Base-by-base conservation (phyloP, 2,113 vertebrate genomes). In the human region DNA sequence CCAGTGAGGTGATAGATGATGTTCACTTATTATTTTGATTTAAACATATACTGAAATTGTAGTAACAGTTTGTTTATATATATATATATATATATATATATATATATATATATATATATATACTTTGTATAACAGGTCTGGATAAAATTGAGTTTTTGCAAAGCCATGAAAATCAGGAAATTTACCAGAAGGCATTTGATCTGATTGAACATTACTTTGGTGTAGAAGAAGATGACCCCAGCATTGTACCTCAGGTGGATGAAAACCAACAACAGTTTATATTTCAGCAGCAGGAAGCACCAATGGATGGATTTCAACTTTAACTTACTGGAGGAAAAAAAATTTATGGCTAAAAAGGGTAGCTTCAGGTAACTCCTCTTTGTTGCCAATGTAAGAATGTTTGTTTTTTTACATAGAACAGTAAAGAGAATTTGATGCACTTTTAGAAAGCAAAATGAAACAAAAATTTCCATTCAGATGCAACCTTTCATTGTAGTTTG, bases 91-190 rank as follows among this genome's bases (percentile, higher is more conserved):
- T 76, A 45, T 76, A 35, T 93, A 87, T 87, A 96, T 83, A 23
- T 95, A 6, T 87, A 3, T 76, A 38, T 38, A 38, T 38, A 45
- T 95, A 6, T 87, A 3, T 76, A 45, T 76, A 35, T 93, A 87
- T 87, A 96, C 0, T 98, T 98, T 98, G 52, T 23, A 89, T 97
- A 98, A 90, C 98, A 99, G 99, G 99, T 98, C 98, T 99, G 95
- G 99, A 99, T 98, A 99, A 99, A 99, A 99, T 99, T 84, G 99
- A 99, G 97, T 99, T 99, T 98, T 98, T 99, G 82, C 99, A 99
- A 98, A 99, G 99, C 97, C 99, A 99, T 81, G 99, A 99, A 98
- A 99, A 99, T 97, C 99, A 99, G 96, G 99, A 99, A 97, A 99
- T 99, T 98, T 99, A 99, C 97, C 99, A 99, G 96, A 99, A 99